These are phyloP conservation scores for Ceyx margarethae DNA, from an alignment of 2,113 vertebrate genomes.

Conservation along the genomic window DNA sequence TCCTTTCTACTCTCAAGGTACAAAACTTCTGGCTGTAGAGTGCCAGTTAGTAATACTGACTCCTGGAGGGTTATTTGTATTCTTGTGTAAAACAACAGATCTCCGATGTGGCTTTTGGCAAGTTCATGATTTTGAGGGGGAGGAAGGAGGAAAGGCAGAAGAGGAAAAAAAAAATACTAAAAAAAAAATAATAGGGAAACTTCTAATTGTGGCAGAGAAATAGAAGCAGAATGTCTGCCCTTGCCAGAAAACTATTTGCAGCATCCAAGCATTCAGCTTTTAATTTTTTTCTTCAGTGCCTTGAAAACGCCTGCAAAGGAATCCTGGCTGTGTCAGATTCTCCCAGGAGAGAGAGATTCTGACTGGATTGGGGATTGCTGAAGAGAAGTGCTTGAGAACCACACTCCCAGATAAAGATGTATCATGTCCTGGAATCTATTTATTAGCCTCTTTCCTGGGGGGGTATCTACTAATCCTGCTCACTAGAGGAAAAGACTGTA, in stretches of 20 bases:
- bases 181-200: background rate
- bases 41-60: background rate
- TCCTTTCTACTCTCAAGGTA: background rate
- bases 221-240: background rate
- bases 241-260: background rate
- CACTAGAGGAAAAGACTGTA: conserved; percentile 31
- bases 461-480: conserved; percentile 10
- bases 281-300: background rate
- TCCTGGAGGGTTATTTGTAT: background rate
- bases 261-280: background rate
- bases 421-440: background rate
- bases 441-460: conserved; percentile 35
- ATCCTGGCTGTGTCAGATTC: background rate
- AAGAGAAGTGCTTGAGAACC: conserved; percentile 1
- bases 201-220: background rate
- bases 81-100: background rate
- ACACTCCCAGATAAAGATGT: background rate
- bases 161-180: background rate
- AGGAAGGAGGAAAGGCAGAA: background rate
- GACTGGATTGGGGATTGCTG: background rate
- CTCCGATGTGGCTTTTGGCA: background rate
- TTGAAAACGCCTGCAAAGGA: background rate
- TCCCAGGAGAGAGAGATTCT: background rate
- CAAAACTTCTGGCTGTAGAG: background rate
- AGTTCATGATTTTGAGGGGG: background rate